A percentile compares a stretch with the other conserved stretches of the same genome.
Evolutionary conservation across 2,888 invertebrate species (phyloP).

Genomic region (Rhimphoctona megacephalus): DNA sequence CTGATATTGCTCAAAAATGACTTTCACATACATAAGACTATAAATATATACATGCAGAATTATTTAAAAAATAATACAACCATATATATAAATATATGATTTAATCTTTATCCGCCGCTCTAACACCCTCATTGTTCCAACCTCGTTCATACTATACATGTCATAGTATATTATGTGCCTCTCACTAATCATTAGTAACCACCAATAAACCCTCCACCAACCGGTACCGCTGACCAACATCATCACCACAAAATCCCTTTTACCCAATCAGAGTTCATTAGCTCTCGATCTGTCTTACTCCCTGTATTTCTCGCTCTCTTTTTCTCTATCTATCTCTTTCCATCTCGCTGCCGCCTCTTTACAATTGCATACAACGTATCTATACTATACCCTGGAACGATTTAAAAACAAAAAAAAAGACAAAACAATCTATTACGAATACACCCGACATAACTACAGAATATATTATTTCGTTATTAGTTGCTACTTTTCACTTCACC

Average conservation of each 20-base stretch:
- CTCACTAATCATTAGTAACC: constrained; percentile 52
- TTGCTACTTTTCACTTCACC: constrained; percentile 69
- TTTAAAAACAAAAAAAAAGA: constrained; percentile 29
- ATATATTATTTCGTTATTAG: constrained; percentile 64
- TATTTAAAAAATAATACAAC: constrained; percentile 1
- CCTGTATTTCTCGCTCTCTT: constrained; percentile 36
- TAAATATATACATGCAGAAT: constrained; percentile 33
- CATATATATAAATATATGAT: constrained; percentile 57
- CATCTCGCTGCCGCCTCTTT: constrained; percentile 45
- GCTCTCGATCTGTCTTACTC: constrained; percentile 46
- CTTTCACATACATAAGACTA: constrained; percentile 37
- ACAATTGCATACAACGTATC: constrained; percentile 29
- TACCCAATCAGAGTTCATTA: constrained; percentile 54
- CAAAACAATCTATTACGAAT: constrained; percentile 46
- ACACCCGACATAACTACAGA: constrained; percentile 60
- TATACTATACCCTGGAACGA: constrained; percentile 15
- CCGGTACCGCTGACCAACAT: constrained; percentile 35
- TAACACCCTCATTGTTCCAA: constrained; percentile 35
- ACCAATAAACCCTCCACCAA: constrained; percentile 44
- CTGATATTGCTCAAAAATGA: constrained; percentile 43
- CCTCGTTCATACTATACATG: constrained; percentile 27
- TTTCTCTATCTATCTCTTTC: constrained; percentile 31
- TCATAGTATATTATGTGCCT: constrained; percentile 30
- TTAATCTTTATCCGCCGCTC: constrained; percentile 50
- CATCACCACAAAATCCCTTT: constrained; percentile 59